Evolutionary conservation across 2,888 invertebrate species (phyloP).

Genomic region (Trypoxylon attenuatum): DNA sequence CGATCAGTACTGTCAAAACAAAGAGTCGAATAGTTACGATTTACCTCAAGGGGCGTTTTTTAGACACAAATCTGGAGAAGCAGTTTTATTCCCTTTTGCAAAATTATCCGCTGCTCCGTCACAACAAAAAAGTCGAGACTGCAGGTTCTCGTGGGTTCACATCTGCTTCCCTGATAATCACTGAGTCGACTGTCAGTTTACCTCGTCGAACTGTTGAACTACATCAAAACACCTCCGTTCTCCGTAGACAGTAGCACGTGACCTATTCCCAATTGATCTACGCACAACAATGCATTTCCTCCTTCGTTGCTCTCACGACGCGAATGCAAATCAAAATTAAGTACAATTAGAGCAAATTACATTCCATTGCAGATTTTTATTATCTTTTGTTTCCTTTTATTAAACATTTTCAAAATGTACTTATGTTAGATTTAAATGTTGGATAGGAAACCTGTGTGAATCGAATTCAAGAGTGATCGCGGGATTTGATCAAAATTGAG

Average conservation of each 20-base stretch:
- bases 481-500: too few relatives aligned
- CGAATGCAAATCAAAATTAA: too few relatives aligned
- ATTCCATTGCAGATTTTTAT: too few relatives aligned
- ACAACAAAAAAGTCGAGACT: not conserved
- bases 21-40: not conserved
- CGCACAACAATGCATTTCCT: not conserved
- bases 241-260: not conserved
- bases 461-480: too few relatives aligned
- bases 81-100: too few relatives aligned
- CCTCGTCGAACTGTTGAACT: not conserved
- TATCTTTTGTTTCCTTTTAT: too few relatives aligned
- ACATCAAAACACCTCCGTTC: conserved; percentile 13
- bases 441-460: too few relatives aligned
- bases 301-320: too few relatives aligned
- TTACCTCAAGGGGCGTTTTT: not conserved
- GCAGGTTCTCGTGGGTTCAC: not conserved
- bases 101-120: not conserved
- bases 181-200: conserved; percentile 3
- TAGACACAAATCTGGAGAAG: too few relatives aligned
- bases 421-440: too few relatives aligned
- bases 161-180: not conserved
- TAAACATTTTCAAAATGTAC: too few relatives aligned
- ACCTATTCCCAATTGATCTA: not conserved
- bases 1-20: not conserved
- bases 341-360: too few relatives aligned